Evolutionary conservation across 1,140 invertebrate species (phyloP).

Genomic region (Rhynchophorus ferrugineus): DNA sequence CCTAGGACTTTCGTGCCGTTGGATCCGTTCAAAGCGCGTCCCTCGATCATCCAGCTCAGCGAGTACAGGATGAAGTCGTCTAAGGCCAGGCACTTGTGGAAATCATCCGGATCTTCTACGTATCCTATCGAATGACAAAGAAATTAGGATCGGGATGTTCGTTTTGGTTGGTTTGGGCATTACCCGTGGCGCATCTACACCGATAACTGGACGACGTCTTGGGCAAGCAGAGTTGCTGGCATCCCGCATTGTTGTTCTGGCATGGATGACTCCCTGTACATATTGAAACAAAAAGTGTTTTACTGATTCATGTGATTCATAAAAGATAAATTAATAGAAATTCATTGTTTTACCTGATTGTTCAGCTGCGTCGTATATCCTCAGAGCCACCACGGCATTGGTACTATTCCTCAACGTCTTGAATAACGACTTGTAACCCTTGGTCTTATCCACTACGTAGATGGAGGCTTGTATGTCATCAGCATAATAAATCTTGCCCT

Average conservation of each 20-base stretch:
- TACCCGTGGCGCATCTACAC: conserved; percentile 70
- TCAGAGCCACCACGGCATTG: conserved; percentile 52
- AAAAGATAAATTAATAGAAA: too few species aligned
- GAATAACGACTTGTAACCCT: conserved; percentile 36
- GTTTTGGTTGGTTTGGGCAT: not conserved
- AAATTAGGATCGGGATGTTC: not conserved
- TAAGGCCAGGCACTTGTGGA: conserved; percentile 45
- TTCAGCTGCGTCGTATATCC: conserved; percentile 60
- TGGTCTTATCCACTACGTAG: conserved; percentile 48
- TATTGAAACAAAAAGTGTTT: too few species aligned
- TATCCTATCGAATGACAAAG: conserved; percentile 39
- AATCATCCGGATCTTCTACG: conserved; percentile 46
- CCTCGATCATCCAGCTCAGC: conserved; percentile 66
- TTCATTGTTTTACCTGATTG: conserved; percentile 50
- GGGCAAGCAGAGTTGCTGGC: conserved; percentile 75
- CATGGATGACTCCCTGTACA: conserved; percentile 47
- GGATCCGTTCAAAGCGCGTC: conserved; percentile 49
- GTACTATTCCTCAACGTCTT: conserved; percentile 43
- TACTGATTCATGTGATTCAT: too few species aligned
- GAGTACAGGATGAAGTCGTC: conserved; percentile 72
- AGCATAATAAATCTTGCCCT: conserved; percentile 52
- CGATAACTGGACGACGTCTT: conserved; percentile 45
- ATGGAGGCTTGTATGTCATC: conserved; percentile 49
- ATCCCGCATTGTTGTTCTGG: conserved; percentile 52
- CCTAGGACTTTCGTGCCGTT: conserved; percentile 53